Evolutionary conservation across 64 coral and sea anemone genomes (phyloP).

Genomic region (Orbicella faveolata): DNA sequence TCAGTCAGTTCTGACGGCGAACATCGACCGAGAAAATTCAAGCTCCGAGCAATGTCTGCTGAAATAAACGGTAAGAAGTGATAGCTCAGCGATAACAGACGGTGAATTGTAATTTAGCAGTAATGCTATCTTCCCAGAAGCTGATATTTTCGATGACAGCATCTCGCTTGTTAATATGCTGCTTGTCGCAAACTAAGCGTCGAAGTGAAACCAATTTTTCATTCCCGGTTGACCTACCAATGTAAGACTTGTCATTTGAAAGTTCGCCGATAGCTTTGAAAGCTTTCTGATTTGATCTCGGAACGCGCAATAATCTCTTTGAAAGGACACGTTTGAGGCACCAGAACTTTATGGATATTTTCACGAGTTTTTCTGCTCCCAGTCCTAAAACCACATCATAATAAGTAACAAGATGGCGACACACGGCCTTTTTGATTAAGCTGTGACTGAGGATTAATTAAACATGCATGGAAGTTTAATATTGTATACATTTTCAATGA

Average conservation of each 20-base stretch:
- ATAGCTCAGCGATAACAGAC: neutral
- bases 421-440: slow-evolving; percentile 48
- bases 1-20: neutral
- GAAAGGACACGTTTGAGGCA: neutral
- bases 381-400: slow-evolving; percentile 9
- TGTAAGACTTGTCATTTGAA: neutral
- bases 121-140: slow-evolving; percentile 29
- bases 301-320: neutral
- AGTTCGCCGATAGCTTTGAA: too few species aligned
- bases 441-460: slow-evolving; percentile 37
- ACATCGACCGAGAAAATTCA: neutral
- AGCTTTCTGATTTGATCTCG: neutral
- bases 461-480: slow-evolving; percentile 52
- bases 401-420: slow-evolving; percentile 37
- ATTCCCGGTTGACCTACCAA: neutral
- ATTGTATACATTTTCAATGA: slow-evolving; percentile 51
- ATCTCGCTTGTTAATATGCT: neutral
- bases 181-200: neutral
- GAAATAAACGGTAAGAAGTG: slow-evolving; percentile 40
- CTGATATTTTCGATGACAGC: slow-evolving; percentile 18
- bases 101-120: neutral
- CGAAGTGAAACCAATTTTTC: slow-evolving; percentile 14
- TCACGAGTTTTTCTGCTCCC: neutral
- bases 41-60: slow-evolving; percentile 12
- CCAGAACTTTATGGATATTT: neutral